Conservation (phyloP, 1,140 invertebrate genomes). For the Cotesia glomerata region DNA sequence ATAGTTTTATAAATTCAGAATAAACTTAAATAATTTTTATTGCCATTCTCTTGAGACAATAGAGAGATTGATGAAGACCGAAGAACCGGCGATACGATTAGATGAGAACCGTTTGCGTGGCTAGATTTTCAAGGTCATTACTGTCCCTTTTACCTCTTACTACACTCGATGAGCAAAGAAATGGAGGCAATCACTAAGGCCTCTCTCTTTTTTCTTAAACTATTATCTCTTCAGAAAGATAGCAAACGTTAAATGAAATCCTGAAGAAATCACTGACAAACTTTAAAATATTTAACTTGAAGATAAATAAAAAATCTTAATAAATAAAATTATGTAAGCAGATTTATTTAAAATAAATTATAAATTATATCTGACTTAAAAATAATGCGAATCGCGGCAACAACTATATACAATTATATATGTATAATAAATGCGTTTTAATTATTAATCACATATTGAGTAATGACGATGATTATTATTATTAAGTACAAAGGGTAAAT, state of each 20-base stretch:
- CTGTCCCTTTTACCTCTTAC: slow-evolving; percentile 31
- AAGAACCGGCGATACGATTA: slow-evolving; percentile 1
- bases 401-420: too few relatives aligned
- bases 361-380: too few relatives aligned
- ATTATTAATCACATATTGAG: too few relatives aligned
- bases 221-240: not conserved
- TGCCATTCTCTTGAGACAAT: slow-evolving; percentile 12
- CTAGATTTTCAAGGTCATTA: slow-evolving; percentile 32
- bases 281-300: too few relatives aligned
- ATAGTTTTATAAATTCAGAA: too few relatives aligned
- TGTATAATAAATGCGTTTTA: too few relatives aligned
- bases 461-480: too few relatives aligned
- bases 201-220: not conserved
- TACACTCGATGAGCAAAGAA: slow-evolving; percentile 24
- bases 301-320: too few relatives aligned
- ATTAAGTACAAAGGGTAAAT: not conserved
- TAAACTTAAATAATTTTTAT: not conserved
- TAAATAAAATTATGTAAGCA: too few relatives aligned
- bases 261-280: too few relatives aligned
- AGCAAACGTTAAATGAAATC: not conserved
- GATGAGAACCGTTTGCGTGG: slow-evolving; percentile 30
- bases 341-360: too few relatives aligned
- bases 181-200: slow-evolving; percentile 20
- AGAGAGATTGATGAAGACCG: not conserved
- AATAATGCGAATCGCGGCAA: too few relatives aligned